Conservation (phyloP, 2,888 invertebrate genomes). For the Cylloceria caligata region DNA sequence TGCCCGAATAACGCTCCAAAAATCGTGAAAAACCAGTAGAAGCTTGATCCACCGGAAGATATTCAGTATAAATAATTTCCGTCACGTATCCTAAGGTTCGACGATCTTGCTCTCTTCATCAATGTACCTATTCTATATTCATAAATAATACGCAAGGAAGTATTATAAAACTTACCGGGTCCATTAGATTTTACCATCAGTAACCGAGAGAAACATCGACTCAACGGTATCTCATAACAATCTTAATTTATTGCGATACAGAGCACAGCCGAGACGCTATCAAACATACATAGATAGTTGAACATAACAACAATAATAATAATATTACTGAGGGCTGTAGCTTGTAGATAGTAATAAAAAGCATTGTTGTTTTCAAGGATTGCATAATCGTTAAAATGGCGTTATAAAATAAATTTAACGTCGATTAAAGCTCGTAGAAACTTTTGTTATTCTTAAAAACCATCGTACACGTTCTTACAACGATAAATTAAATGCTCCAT, state of each 20-base stretch:
- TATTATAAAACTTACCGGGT: slow-evolving; percentile 7
- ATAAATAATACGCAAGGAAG: slow-evolving; percentile 1
- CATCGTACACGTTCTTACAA: not conserved
- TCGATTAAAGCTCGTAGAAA: slow-evolving; percentile 26
- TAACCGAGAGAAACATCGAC: not conserved
- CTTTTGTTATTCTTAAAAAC: slow-evolving; percentile 23
- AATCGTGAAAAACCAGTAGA: not conserved
- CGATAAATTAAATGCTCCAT: not conserved
- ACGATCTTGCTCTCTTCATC: not conserved
- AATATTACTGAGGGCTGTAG: slow-evolving; percentile 25
- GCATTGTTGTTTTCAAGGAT: slow-evolving; percentile 12
- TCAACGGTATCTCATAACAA: slow-evolving; percentile 13
- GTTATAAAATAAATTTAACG: slow-evolving; percentile 54
- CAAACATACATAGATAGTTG: slow-evolving; percentile 30
- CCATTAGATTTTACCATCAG: not conserved
- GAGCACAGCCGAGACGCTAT: no score
- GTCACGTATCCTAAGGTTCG: slow-evolving; percentile 30
- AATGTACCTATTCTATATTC: slow-evolving; percentile 9
- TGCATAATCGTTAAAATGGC: slow-evolving; percentile 43
- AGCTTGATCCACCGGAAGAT: not conserved
- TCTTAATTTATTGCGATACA: slow-evolving; percentile 58
- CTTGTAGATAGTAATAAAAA: slow-evolving; percentile 59
- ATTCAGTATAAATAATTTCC: slow-evolving; percentile 12
- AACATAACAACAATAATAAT: slow-evolving; percentile 41
- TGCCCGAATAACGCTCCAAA: not conserved